These are phyloP conservation scores for Neoitamus cyanurus DNA, from an alignment of 2,888 invertebrate species.

Conservation along the genomic window DNA sequence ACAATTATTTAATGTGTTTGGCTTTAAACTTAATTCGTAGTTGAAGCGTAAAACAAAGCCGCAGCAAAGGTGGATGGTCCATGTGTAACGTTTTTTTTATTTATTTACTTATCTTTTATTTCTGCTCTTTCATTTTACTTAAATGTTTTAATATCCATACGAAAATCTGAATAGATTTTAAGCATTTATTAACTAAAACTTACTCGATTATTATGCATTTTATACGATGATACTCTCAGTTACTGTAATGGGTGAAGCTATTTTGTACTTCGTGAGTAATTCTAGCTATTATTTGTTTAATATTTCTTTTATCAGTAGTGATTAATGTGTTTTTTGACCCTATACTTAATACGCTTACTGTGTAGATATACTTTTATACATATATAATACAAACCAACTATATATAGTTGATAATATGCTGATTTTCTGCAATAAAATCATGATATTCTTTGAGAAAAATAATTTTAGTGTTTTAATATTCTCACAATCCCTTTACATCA, in stretches of 20 bases:
- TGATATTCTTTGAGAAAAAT: conserved; percentile 19
- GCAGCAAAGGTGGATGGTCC: conserved; percentile 22
- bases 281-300: neutral
- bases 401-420: conserved; percentile 3
- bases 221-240: neutral
- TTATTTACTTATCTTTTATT: neutral
- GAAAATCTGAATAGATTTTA: conserved; percentile 14
- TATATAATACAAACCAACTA: neutral
- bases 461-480: conserved; percentile 38
- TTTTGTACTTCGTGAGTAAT: conserved; percentile 15
- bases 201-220: conserved; percentile 10
- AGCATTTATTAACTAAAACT: conserved; percentile 23
- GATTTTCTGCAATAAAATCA: conserved; percentile 29
- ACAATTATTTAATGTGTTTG: neutral
- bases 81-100: neutral
- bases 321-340: conserved; percentile 28
- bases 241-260: conserved; percentile 27
- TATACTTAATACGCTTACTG: conserved; percentile 27
- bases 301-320: conserved; percentile 23
- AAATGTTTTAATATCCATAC: conserved; percentile 14
- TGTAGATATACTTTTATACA: conserved; percentile 26
- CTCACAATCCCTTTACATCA: conserved; percentile 23
- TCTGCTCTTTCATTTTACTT: neutral
- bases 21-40: neutral
- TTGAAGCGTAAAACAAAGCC: neutral